phyloP scores from a whole-genome alignment of 2,113 vertebrate species.

The Seriola dumerili region DNA sequence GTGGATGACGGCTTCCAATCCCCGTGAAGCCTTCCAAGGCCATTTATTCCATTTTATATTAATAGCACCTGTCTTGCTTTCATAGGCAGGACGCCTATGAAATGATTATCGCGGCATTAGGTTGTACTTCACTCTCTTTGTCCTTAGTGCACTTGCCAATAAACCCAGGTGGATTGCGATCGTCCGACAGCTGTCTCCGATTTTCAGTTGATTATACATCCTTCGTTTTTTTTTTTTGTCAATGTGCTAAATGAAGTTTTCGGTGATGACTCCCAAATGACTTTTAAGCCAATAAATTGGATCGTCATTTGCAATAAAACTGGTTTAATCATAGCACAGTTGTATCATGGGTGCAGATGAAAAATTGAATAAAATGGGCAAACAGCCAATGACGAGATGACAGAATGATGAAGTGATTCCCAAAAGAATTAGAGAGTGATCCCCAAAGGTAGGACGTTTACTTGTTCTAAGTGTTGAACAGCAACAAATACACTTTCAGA shows the following conservation, averaged over 20 bases:
- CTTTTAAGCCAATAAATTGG: slow-evolving; percentile 38
- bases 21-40: slow-evolving; percentile 24
- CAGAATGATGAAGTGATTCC: slow-evolving; percentile 39
- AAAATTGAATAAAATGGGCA: slow-evolving; percentile 21
- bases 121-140: slow-evolving; percentile 32
- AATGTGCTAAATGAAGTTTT: slow-evolving; percentile 37
- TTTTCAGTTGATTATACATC: slow-evolving; percentile 34
- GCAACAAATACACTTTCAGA: slow-evolving; percentile 32
- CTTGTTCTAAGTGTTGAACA: slow-evolving; percentile 43
- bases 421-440: slow-evolving; percentile 17
- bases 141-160: slow-evolving; percentile 51
- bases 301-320: slow-evolving; percentile 31
- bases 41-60: slow-evolving; percentile 52
- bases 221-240: neutral
- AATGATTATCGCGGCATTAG: slow-evolving; percentile 46
- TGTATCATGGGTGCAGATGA: neutral
- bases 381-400: slow-evolving; percentile 33
- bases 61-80: slow-evolving; percentile 48
- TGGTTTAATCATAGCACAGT: slow-evolving; percentile 37
- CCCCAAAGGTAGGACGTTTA: slow-evolving; percentile 50
- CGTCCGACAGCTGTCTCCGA: slow-evolving; percentile 49
- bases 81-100: slow-evolving; percentile 18
- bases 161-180: slow-evolving; percentile 38
- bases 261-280: slow-evolving; percentile 20
- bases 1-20: slow-evolving; percentile 39